Percentiles rank a stretch among this genome's conserved stretches.
These are phyloP conservation scores for Drosophila prostipennis DNA, from an alignment of 2,888 invertebrate species.

Conservation along the genomic window DNA sequence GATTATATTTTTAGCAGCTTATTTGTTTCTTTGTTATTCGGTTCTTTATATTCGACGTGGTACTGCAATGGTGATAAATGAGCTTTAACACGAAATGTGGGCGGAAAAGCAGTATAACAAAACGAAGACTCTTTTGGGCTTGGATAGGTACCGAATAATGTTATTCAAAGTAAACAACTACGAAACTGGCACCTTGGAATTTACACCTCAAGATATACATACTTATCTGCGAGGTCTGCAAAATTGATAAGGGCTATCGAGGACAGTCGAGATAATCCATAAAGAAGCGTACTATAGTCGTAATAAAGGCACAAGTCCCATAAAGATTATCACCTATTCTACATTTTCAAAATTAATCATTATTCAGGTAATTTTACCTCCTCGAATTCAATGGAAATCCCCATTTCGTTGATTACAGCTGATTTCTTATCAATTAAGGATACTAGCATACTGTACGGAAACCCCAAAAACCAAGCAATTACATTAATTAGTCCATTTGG, in stretches of 20 bases:
- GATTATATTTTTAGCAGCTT: slow-evolving; percentile 44
- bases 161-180: slow-evolving; percentile 1
- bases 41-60: slow-evolving; percentile 32
- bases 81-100: slow-evolving; percentile 26
- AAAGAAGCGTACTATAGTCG: background rate
- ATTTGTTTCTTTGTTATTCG: slow-evolving; percentile 46
- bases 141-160: background rate
- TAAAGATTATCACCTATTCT: background rate
- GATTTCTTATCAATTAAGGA: slow-evolving; percentile 8
- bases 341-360: too few species aligned
- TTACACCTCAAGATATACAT: background rate
- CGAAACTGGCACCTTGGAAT: background rate
- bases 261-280: background rate
- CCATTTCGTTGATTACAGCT: background rate
- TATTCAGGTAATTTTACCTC: background rate
- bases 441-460: background rate
- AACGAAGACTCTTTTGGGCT: background rate
- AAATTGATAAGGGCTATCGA: background rate
- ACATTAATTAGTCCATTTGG: slow-evolving; percentile 31
- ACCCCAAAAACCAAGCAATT: slow-evolving; percentile 12
- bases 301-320: background rate
- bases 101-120: background rate
- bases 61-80: slow-evolving; percentile 23
- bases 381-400: background rate
- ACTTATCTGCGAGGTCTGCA: too few species aligned